Evolutionary conservation across 2,888 invertebrate species (phyloP), one percentile per base, ranked within the genome.

Genomic region (Yponomeuta malinellus): DNA sequence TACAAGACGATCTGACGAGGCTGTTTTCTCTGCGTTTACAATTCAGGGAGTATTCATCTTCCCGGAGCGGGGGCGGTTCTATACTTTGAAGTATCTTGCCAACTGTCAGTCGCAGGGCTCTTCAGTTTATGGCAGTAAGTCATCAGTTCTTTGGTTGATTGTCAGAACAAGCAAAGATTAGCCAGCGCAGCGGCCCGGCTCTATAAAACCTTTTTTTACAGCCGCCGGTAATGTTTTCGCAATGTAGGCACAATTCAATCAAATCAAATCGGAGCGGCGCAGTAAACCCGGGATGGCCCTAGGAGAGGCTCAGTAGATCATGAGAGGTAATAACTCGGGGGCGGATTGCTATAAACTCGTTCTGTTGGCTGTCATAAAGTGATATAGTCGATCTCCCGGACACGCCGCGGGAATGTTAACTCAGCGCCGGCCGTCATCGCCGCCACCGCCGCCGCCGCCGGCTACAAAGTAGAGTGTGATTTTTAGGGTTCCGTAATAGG

Each of bases 191-290:
- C 52, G 52, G 43, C 15, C 52, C 52, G 52, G 33, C 37, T 63
- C 5, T n/a, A 70, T 70, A 70, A 74, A 77, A 76, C 75, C 73
- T 74, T 75, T 76, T 76, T 76, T 76, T 76, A 77, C 74, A 74
- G 72, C 73, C 71, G 72, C 68, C 73, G 72, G 75, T 71, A 74
- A 73, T 75, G 75, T 75, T 76, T 78, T 74, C 75, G 75, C 74
- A 71, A 73, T 74, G 76, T 76, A 76, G 75, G 78, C 78, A 73
- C 75, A 75, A 75, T 76, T 76, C 76, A 75, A 77, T 78, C 76
- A 76, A 77, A 77, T 75, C 74, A 72, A 72, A 70, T 70, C 70
- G 65, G 65, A 65, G 64, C 15, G n/a, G 48, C 43, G 65, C 65
- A 70, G 48, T 65, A 70, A 63, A 70, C 33, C 52, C 59, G 37